Conservation (phyloP, 2,888 invertebrate genomes). For the Cataglyphis rosenhaueri region DNA sequence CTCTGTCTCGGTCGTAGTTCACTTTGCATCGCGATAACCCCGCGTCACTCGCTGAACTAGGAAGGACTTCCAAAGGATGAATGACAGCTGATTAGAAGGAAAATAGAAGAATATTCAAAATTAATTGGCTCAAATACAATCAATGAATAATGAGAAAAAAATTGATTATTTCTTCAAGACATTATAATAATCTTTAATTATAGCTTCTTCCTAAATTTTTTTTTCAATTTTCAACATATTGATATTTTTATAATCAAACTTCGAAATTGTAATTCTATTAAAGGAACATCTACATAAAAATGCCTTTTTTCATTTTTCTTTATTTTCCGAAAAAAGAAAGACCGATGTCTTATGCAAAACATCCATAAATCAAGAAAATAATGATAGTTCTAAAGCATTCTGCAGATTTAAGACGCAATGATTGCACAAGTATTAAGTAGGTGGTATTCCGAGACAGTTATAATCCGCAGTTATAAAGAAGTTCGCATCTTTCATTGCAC, state of each 20-base stretch:
- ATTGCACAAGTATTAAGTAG: constrained; percentile 25
- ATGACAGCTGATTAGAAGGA: constrained; percentile 58
- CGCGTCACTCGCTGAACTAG: constrained; percentile 32
- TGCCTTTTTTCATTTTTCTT: neutral
- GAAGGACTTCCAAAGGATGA: constrained; percentile 22
- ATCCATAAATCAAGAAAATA: constrained; percentile 9
- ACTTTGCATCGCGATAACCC: constrained; percentile 53
- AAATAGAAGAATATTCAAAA: constrained; percentile 43
- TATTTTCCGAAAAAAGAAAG: neutral
- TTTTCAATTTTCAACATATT: neutral
- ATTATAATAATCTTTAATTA: constrained; percentile 2
- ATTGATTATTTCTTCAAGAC: neutral
- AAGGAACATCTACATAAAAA: neutral
- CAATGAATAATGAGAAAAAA: neutral
- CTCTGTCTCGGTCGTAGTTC: constrained; percentile 48
- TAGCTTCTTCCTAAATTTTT: neutral
- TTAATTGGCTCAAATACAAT: neutral
- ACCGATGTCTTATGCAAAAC: neutral
- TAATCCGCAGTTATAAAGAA: constrained; percentile 32
- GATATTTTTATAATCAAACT: neutral
- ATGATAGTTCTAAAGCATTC: neutral
- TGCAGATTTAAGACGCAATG: neutral
- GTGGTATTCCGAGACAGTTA: constrained; percentile 18
- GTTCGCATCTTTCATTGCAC: constrained; percentile 22
- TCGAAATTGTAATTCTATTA: neutral